Base-by-base conservation (phyloP, 2,113 vertebrate species). In the Corydoras sp. region DNA sequence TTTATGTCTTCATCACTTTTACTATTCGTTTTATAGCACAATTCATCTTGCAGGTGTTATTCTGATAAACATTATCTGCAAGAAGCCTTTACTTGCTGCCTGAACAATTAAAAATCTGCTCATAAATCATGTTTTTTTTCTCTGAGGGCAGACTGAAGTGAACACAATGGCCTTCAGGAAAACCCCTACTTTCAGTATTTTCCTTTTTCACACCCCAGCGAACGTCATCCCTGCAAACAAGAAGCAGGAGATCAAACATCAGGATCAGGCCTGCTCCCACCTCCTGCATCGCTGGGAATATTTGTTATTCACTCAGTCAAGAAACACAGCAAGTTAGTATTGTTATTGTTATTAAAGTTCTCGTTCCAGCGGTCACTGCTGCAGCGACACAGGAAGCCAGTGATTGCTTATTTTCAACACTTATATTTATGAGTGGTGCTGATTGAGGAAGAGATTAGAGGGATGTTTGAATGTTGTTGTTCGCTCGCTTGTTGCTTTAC, bases 81-180 rank as follows among this genome's bases (percentile, higher is more conserved):
- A 62, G 24, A 15, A 72, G 66, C 64, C 43, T 62, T 79, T 70
- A 43, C 60, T 78, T 76, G 51, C 68, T 58, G 76, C 76, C 77
- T 84, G 78, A 83, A 78, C 74, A 64, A 86, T 56, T 31, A 31
- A 73, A 74, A 69, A 0, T 62, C 76, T 76, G 77, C 10, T 79
- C 77, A 84, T 88, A 83, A 86, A 86, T 88, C 76, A 77, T 54
- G 64, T 68, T 79, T 84, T 68, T 79, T 84, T 81, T 84, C 84
- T 69, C 73, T 63, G 66, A 78, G 80, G 71, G 73, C 76, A 79
- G 77, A 80, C 84, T 88, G 84, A 86, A 81, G 83, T 69, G 48
- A 61, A 86, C 81, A 88, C 84, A 88, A 88, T 86, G 71, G 83
- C 35, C 75, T 74, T 79, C 86, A 89, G 88, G 89, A 90, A 89